A percentile compares a stretch with the other conserved stretches of the same genome.
phyloP scores from a whole-genome alignment of 2,888 invertebrate genomes.

The Hirtodrosophila alboralis region DNA sequence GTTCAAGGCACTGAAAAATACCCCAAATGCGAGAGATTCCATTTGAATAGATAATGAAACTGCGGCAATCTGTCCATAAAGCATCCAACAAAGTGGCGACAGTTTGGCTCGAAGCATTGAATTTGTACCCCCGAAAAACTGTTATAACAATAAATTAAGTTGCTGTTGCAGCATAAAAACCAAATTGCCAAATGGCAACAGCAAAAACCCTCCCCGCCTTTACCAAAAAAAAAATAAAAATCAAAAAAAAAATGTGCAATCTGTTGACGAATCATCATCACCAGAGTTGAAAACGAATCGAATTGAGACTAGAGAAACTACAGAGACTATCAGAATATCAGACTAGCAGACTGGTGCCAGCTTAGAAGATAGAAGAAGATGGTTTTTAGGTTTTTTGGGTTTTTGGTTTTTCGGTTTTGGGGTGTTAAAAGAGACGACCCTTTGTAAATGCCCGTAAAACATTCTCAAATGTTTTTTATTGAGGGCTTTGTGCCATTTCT shows the following conservation, averaged over 20 bases:
- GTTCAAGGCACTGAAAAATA: conserved; percentile 1
- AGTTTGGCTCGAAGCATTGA: conserved; percentile 33
- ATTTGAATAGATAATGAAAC: conserved; percentile 57
- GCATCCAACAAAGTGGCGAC: conserved; percentile 55
- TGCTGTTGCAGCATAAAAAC: conserved; percentile 75
- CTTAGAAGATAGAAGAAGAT: neutral
- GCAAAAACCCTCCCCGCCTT: no score
- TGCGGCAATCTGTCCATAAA: conserved; percentile 50
- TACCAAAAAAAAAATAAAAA: no score
- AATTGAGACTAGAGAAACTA: conserved; percentile 19
- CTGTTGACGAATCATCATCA: conserved; percentile 66
- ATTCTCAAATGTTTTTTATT: conserved; percentile 59
- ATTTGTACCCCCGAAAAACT: conserved; percentile 58
- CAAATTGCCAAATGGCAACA: conserved; percentile 67
- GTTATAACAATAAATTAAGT: conserved; percentile 76
- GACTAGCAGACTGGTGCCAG: conserved; percentile 16
- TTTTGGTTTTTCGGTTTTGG: no score
- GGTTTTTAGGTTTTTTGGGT: no score
- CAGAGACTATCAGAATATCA: conserved; percentile 15
- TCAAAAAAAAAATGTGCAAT: conserved; percentile 58
- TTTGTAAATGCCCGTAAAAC: conserved; percentile 51
- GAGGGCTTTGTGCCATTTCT: conserved; percentile 54
- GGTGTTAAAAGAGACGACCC: conserved; percentile 20
- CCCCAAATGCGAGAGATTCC: conserved; percentile 16
- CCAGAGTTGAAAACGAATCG: conserved; percentile 47